Base-by-base conservation (phyloP, 1,140 invertebrate species). In the Bombus terrestris region DNA sequence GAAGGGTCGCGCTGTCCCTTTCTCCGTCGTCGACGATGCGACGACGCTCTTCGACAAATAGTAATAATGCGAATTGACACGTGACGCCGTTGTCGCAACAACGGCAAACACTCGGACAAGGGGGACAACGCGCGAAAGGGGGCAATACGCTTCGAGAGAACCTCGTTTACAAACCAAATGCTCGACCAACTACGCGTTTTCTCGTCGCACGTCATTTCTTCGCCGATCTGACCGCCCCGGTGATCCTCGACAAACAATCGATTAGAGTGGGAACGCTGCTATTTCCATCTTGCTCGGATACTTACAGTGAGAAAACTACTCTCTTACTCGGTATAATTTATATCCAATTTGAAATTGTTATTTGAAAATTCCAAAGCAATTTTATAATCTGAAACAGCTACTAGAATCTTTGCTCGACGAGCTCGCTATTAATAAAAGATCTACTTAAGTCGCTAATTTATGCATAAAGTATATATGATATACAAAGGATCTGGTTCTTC, bases 31-130 rank as follows among this genome's bases (percentile, higher is more conserved):
- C 90, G 81, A 83, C 64, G 85, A 72, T 43, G 74, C 76, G 84
- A 83, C 89, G 77, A 69, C 82, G 90, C 90, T 91, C 92, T 92
- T 94, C 88, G 88, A 94, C 91, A 95, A 95, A 95, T 94, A 95
- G 94, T 93, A 95, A 95, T 95, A 95, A 95, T 94, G 93, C 93
- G 91, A 94, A 95, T 93, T 92, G 94, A 94, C 94, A 95, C 94
- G 94, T 94, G 94, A 94, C 93, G 92, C 73, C 86, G 88, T 88
- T 92, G 92, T 92, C 89, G 89, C 89, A 91, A 93, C 92, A 92
- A 89, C 86, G 87, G 73, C 91, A 93, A 92, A 93, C 92, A 93
- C 81, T 90, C 59, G 66, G 71, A 69, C 47, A 57, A 39, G 57
- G 62, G 66, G 71, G 39, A 32, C 22, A 41, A 57, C 25, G n/a